Percentiles rank a stretch among this genome's conserved stretches.
phyloP scores from a whole-genome alignment of 2,888 invertebrate species.

The Chironomus tentans region DNA sequence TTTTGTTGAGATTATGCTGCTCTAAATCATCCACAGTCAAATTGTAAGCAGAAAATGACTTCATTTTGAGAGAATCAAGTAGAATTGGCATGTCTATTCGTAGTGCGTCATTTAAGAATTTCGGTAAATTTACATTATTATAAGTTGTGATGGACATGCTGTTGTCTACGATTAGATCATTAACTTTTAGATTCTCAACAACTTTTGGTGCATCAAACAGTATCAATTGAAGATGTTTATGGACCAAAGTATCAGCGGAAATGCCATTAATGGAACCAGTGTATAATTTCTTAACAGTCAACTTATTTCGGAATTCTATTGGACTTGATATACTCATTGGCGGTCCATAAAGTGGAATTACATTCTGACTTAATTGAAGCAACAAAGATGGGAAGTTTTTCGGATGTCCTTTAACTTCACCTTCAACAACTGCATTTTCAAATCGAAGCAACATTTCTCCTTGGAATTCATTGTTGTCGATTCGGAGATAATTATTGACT shows the following conservation, averaged over 20 bases:
- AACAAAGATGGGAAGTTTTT: background rate
- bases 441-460: background rate
- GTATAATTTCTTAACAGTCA: background rate
- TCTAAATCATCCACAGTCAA: background rate
- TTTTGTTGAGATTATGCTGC: background rate
- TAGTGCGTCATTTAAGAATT: background rate
- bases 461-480: background rate
- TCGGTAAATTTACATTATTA: background rate
- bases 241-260: background rate
- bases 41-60: background rate
- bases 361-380: background rate
- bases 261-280: background rate
- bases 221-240: background rate
- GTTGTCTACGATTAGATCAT: background rate
- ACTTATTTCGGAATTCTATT: conserved; percentile 4
- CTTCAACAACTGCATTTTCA: background rate
- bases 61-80: background rate
- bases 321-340: background rate
- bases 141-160: background rate
- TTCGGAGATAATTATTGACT: background rate
- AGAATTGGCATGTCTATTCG: background rate
- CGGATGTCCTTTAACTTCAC: background rate
- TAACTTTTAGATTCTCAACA: background rate
- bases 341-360: background rate
- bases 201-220: background rate